Evolutionary conservation across 1,140 invertebrate genomes (phyloP).

Genomic region (Carposina sasakii): DNA sequence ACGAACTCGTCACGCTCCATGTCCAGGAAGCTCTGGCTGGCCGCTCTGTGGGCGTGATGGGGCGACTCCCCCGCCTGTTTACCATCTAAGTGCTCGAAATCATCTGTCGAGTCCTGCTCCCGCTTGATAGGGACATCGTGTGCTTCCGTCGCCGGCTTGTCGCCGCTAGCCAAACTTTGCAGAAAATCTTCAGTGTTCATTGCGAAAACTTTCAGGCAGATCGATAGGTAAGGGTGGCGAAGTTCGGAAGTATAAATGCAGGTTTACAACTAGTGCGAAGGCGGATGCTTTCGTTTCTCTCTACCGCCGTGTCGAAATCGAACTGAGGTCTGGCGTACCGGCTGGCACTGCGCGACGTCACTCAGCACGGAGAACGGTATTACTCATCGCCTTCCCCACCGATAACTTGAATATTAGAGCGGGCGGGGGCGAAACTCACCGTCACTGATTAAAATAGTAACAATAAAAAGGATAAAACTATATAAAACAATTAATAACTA

Average conservation of each 20-base stretch:
- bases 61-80: slow-evolving; percentile 44
- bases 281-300: slow-evolving; percentile 32
- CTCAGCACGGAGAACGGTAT: slow-evolving; percentile 61
- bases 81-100: slow-evolving; percentile 79
- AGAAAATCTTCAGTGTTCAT: slow-evolving; percentile 57
- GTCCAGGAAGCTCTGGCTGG: slow-evolving; percentile 71
- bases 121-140: slow-evolving; percentile 62
- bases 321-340: slow-evolving; percentile 42
- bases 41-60: slow-evolving; percentile 43
- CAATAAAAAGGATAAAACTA: no score
- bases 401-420: no score
- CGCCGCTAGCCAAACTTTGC: slow-evolving; percentile 48
- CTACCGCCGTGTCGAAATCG: slow-evolving; percentile 43
- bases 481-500: no score
- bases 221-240: slow-evolving; percentile 51
- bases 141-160: slow-evolving; percentile 28
- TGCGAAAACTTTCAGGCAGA: slow-evolving; percentile 21
- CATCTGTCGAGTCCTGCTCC: slow-evolving; percentile 79
- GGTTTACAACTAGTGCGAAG: slow-evolving; percentile 33
- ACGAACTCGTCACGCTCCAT: slow-evolving; percentile 66
- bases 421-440: slow-evolving; percentile 30
- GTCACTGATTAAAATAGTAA: no score
- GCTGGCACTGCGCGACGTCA: slow-evolving; percentile 58
- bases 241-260: slow-evolving; percentile 28
- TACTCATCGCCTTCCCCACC: slow-evolving; percentile 54